phyloP scores from a whole-genome alignment of 1,140 invertebrate genomes.

The Brachionus koreanus region DNA sequence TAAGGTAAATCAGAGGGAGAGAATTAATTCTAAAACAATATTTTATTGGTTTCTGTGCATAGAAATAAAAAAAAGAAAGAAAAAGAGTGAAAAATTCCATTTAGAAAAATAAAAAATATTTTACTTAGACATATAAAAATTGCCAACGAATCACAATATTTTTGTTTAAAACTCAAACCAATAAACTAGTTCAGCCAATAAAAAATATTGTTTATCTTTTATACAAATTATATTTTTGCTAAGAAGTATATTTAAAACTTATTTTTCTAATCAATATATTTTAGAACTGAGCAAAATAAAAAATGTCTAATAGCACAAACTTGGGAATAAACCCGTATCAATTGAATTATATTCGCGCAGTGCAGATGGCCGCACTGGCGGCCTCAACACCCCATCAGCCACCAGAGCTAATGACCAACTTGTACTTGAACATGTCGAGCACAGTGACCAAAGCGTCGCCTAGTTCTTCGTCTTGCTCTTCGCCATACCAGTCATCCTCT shows the following conservation, averaged over 20 bases:
- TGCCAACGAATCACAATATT: background rate
- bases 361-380: slow-evolving; percentile 40
- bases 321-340: background rate
- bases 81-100: background rate
- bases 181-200: background rate
- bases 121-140: background rate
- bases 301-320: slow-evolving; percentile 34
- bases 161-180: background rate
- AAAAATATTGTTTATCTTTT: background rate
- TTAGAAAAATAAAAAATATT: slow-evolving; percentile 5
- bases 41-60: background rate
- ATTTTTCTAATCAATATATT: slow-evolving; percentile 6
- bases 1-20: background rate
- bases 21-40: background rate
- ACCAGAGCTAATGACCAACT: background rate
- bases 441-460: background rate
- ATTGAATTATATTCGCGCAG: slow-evolving; percentile 28
- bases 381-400: slow-evolving; percentile 1
- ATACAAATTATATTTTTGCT: background rate
- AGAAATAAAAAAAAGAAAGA: background rate
- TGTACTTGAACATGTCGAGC: background rate
- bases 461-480: background rate
- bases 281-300: background rate
- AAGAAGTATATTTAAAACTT: slow-evolving; percentile 10
- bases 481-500: slow-evolving; percentile 3